Evolutionary conservation across 2,797 vertebrate genomes (phyloP), one percentile per base, ranked within the genome.

Genomic region (Poliocrania exsul): DNA sequence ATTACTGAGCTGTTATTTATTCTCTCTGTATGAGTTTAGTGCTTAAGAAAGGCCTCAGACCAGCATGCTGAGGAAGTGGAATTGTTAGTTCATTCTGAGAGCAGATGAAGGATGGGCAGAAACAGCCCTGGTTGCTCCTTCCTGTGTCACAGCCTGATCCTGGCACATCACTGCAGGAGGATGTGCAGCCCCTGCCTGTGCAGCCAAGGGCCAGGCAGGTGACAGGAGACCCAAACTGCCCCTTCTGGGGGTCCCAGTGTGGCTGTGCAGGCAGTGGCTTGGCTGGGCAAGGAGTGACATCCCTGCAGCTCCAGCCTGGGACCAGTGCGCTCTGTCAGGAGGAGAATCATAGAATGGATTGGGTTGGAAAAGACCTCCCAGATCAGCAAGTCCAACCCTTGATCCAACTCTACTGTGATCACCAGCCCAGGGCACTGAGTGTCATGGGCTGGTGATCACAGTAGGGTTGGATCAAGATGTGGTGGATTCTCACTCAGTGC

Each of bases 11-110:
- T 77, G 56, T 74, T 54, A 25, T 24, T 94, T 84, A 37, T 88
- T 93, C 90, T 73, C 82, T 80, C 65, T 54, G 19, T 65, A 46
- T 58, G 67, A 61, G 75, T 91, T 51, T 74, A 58, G 46, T 92
- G 69, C 78, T 77, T 77, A 47, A 69, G 51, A 46, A 64, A 47
- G 73, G 16, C 46, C n/a, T 79, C 42, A 56, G 71, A 62, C 14
- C 31, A 28, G 83, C 49, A 71, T 5, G 16, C 73, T 25, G 7
- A 49, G 72, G 47, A 62, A 70, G 29, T 49, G 65, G 75, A 87
- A 23, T 21, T 29, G 57, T 25, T 51, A 5, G 38, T 49, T 94
- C 31, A 16, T 51, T 61, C 60, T 1, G 8, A 71, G 66, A 93
- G 40, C 44, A 74, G 79, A 66, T 13, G 11, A 16, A 54, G 74